Evolutionary conservation across 2,888 invertebrate species (phyloP).

Genomic region (Meiosimyza platycephala): DNA sequence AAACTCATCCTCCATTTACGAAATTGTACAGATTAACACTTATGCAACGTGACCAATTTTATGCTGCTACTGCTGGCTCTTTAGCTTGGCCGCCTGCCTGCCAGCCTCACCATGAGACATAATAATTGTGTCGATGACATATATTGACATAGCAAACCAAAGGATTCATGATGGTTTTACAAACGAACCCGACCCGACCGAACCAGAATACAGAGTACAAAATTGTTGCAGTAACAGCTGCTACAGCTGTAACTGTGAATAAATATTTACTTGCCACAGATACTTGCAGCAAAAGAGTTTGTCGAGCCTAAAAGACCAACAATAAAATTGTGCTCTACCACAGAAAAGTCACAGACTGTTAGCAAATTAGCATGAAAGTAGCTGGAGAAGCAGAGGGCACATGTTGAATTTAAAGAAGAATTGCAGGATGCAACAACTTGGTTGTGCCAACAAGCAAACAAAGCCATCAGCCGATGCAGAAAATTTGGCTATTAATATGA

Average conservation of each 20-base stretch:
- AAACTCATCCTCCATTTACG: too few relatives aligned
- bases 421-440: too few relatives aligned
- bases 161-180: slow-evolving; percentile 22
- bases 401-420: not conserved
- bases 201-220: not conserved
- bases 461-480: too few relatives aligned
- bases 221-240: not conserved
- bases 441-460: too few relatives aligned
- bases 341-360: slow-evolving; percentile 24
- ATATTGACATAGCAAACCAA: slow-evolving; percentile 20
- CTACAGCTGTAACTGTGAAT: slow-evolving; percentile 3
- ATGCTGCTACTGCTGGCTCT: not conserved
- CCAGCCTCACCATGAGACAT: slow-evolving; percentile 3
- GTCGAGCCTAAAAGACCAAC: not conserved
- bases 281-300: slow-evolving; percentile 6
- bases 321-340: not conserved
- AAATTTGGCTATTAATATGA: too few relatives aligned
- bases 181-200: slow-evolving; percentile 5
- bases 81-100: not conserved
- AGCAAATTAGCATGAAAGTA: slow-evolving; percentile 20
- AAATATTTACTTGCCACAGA: slow-evolving; percentile 25
- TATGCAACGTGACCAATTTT: not conserved
- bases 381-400: not conserved
- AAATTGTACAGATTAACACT: too few relatives aligned
- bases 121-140: slow-evolving; percentile 28